Evolutionary conservation across 2,113 vertebrate species (phyloP).

Genomic region (Trichomycterus rosablanca): DNA sequence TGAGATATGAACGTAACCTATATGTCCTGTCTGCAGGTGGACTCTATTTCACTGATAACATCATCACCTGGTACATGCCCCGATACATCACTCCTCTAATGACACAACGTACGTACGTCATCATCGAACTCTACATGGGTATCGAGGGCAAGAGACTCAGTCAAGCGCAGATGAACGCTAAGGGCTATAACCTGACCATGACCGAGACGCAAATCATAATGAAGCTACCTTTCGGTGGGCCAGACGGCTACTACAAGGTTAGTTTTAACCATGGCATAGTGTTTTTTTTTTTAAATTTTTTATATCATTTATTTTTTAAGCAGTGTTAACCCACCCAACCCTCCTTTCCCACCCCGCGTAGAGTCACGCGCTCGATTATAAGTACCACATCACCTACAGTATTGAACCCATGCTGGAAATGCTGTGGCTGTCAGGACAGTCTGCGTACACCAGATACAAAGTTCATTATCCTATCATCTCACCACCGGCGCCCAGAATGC

Average conservation of each 20-base stretch:
- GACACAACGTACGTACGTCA: constrained; percentile 41
- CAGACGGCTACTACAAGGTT: constrained; percentile 77
- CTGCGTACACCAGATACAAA: constrained; percentile 62
- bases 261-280: not conserved
- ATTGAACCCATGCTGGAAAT: constrained; percentile 68
- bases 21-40: constrained; percentile 56
- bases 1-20: too few relatives aligned
- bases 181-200: constrained; percentile 56
- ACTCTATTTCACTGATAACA: constrained; percentile 49
- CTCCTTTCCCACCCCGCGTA: constrained; percentile 43
- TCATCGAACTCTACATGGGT: constrained; percentile 64
- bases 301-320: too few relatives aligned
- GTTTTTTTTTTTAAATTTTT: not conserved
- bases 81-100: constrained; percentile 57
- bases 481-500: constrained; percentile 28
- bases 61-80: constrained; percentile 75
- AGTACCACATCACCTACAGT: constrained; percentile 51
- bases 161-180: constrained; percentile 52
- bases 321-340: too few relatives aligned
- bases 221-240: constrained; percentile 71
- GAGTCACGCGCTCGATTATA: constrained; percentile 51
- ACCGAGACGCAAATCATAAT: constrained; percentile 49
- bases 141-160: constrained; percentile 66
- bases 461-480: constrained; percentile 63
- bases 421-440: constrained; percentile 57